These are phyloP conservation scores for Tribolium madens DNA, from an alignment of 1,140 invertebrate species.

Conservation along the genomic window DNA sequence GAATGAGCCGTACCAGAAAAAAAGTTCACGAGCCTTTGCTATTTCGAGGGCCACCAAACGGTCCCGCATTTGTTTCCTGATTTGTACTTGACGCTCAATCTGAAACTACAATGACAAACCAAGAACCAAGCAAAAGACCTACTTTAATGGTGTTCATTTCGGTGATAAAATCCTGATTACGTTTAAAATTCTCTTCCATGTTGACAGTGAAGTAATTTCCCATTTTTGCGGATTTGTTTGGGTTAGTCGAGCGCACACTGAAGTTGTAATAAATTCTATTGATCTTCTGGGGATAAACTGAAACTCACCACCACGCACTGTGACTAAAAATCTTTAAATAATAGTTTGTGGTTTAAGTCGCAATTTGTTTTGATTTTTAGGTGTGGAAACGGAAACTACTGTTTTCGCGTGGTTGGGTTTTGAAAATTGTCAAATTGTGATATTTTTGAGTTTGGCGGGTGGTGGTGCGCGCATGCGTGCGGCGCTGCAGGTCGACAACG, in stretches of 20 bases:
- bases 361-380: no score
- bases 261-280: neutral
- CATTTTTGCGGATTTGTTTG: constrained; percentile 48
- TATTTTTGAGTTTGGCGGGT: constrained; percentile 5
- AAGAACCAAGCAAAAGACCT: constrained; percentile 49
- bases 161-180: constrained; percentile 80
- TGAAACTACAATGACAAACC: constrained; percentile 59
- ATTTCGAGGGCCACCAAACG: constrained; percentile 78
- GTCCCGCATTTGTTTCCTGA: constrained; percentile 84
- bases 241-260: neutral
- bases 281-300: constrained; percentile 1
- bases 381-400: no score
- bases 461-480: neutral
- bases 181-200: constrained; percentile 68
- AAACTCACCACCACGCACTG: neutral
- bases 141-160: constrained; percentile 76
- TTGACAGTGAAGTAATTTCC: constrained; percentile 58
- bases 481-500: constrained; percentile 10
- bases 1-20: constrained; percentile 80
- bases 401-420: no score
- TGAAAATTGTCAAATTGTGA: neutral
- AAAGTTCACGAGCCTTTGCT: constrained; percentile 77
- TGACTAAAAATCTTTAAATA: no score
- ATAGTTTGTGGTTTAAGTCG: no score
- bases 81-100: constrained; percentile 81